These are phyloP conservation scores for Drosophila truncata DNA, from an alignment of 1,140 invertebrate species.

Conservation along the genomic window DNA sequence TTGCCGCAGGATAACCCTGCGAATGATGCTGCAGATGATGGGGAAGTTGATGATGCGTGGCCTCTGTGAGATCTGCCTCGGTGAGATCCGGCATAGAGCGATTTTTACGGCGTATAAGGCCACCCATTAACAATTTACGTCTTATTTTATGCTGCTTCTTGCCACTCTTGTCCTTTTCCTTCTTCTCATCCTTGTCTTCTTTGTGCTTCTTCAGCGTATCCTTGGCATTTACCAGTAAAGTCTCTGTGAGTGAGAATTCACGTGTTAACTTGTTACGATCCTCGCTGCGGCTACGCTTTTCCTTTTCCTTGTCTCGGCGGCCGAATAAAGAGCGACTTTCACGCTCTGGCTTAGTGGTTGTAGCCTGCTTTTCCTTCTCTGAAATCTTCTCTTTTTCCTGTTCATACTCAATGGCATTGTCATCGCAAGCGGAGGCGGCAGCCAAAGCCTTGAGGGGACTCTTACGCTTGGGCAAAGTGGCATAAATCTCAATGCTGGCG, in stretches of 20 bases:
- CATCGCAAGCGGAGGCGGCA: constrained; percentile 78
- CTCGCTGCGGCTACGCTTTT: constrained; percentile 93
- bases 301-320: constrained; percentile 87
- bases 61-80: constrained; percentile 86
- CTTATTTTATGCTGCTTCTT: constrained; percentile 97
- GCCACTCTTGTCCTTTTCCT: constrained; percentile 90
- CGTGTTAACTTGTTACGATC: constrained; percentile 91
- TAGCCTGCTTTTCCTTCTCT: constrained; percentile 37
- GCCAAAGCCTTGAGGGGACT: constrained; percentile 88
- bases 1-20: constrained; percentile 84
- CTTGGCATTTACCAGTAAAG: constrained; percentile 86
- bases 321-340: constrained; percentile 88
- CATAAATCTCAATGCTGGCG: constrained; percentile 94
- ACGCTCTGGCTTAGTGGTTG: constrained; percentile 84
- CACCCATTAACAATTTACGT: constrained; percentile 95
- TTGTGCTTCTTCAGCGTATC: constrained; percentile 88
- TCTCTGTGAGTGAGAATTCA: constrained; percentile 89
- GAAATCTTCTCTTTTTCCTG: constrained; percentile 45
- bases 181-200: constrained; percentile 88
- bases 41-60: constrained; percentile 73
- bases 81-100: constrained; percentile 96
- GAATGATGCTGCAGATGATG: constrained; percentile 28
- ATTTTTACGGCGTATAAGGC: constrained; percentile 94
- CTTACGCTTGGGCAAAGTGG: constrained; percentile 95
- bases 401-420: constrained; percentile 86